Conservation (phyloP, 2,113 vertebrate genomes). For the Oncorhynchus clarkii region DNA sequence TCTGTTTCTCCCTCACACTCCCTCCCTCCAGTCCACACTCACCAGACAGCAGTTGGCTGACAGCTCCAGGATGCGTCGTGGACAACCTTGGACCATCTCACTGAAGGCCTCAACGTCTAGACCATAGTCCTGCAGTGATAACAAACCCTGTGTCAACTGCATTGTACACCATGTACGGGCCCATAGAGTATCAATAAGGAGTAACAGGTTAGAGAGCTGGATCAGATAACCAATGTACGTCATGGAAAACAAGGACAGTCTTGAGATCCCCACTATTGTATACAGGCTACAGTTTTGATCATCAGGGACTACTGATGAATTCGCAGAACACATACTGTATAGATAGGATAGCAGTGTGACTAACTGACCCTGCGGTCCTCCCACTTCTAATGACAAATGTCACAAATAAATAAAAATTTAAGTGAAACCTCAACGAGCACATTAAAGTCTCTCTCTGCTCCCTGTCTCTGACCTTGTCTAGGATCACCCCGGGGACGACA, state of each 20-base stretch:
- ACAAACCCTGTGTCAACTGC: neutral
- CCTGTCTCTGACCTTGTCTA: neutral
- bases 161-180: too few species aligned
- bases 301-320: too few species aligned
- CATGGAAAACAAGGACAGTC: too few species aligned
- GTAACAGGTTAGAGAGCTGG: too few species aligned
- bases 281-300: too few species aligned
- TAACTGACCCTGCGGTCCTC: neutral
- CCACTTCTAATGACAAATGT: neutral
- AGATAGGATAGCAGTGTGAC: neutral
- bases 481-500: neutral
- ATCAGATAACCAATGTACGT: too few species aligned
- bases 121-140: slow-evolving; percentile 68
- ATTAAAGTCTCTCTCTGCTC: neutral
- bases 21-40: slow-evolving; percentile 15
- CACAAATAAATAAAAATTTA: neutral
- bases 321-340: too few species aligned
- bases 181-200: too few species aligned
- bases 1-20: neutral
- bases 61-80: slow-evolving; percentile 61
- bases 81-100: slow-evolving; percentile 68
- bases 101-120: slow-evolving; percentile 73
- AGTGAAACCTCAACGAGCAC: neutral
- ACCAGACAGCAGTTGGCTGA: slow-evolving; percentile 70
- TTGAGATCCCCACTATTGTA: too few species aligned